A percentile compares a stretch with the other conserved stretches of the same genome.
These are phyloP conservation scores for Chionis minor DNA, from an alignment of 2,113 vertebrate species.

Conservation along the genomic window DNA sequence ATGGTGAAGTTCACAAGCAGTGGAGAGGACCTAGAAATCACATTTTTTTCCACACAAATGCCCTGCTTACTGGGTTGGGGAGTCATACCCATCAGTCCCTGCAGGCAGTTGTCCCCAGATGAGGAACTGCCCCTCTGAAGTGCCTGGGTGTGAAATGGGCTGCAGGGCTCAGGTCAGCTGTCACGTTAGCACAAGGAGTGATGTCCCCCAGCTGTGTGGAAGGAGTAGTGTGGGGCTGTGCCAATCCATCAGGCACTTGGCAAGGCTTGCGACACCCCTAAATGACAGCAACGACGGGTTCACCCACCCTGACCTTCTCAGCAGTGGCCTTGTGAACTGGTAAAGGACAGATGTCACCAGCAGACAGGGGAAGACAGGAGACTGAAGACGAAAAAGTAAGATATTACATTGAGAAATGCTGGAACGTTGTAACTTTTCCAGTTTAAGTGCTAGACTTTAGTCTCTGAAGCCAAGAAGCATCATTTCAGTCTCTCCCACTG, in stretches of 20 bases:
- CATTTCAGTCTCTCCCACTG: conserved; percentile 17
- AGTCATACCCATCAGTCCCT: not conserved
- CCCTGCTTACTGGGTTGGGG: not conserved
- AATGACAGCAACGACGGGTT: not conserved
- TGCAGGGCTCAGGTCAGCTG: not conserved
- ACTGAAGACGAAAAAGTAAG: not conserved
- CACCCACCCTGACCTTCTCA: not conserved
- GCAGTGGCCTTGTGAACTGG: not conserved
- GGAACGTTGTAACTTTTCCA: not conserved
- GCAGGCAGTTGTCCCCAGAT: not conserved
- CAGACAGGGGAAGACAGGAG: not conserved
- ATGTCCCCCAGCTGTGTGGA: not conserved
- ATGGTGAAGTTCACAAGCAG: not conserved
- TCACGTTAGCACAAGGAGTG: not conserved
- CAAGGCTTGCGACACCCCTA: not conserved
- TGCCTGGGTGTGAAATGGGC: not conserved
- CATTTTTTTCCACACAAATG: no score
- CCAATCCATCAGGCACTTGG: not conserved
- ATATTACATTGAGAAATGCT: not conserved
- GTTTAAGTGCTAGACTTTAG: not conserved
- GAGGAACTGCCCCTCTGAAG: not conserved
- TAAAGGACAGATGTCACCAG: not conserved
- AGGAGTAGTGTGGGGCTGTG: not conserved
- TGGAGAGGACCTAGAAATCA: not conserved
- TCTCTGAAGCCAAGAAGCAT: conserved; percentile 31